A percentile compares a stretch with the other conserved stretches of the same genome.
These are phyloP conservation scores for Sarcophaga caerulescens DNA, from an alignment of 2,888 invertebrate species.

Conservation along the genomic window DNA sequence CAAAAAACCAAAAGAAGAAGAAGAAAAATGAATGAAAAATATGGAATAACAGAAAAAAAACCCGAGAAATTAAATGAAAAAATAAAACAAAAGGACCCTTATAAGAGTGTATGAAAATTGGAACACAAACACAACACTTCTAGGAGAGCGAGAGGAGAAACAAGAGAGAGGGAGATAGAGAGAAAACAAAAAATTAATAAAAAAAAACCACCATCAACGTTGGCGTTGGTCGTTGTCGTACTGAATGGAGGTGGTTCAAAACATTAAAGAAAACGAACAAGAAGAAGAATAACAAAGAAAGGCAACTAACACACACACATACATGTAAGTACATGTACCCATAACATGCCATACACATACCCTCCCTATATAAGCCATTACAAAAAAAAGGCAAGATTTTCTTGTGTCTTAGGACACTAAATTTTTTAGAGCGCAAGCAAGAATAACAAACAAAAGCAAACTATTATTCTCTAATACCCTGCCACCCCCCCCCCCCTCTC, in stretches of 20 bases:
- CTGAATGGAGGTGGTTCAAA: conserved; percentile 44
- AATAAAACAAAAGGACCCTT: conserved; percentile 57
- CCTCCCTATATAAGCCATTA: background rate
- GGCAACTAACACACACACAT: conserved; percentile 37
- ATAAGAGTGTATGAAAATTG: conserved; percentile 51
- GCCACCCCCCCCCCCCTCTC: background rate
- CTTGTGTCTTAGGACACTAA: too few relatives aligned
- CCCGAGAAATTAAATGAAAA: conserved; percentile 49
- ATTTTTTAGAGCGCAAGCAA: background rate
- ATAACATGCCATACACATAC: background rate
- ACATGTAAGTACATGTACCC: background rate
- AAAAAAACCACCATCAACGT: conserved; percentile 29
- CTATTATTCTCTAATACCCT: conserved; percentile 16
- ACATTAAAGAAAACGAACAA: conserved; percentile 40
- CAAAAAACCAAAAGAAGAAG: conserved; percentile 14
- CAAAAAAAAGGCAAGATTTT: background rate
- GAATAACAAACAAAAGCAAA: conserved; percentile 44
- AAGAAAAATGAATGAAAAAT: background rate
- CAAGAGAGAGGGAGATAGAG: background rate
- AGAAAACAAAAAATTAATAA: background rate
- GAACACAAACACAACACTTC: conserved; percentile 61
- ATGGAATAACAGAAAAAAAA: conserved; percentile 10
- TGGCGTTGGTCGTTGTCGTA: conserved; percentile 14
- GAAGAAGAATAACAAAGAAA: conserved; percentile 46
- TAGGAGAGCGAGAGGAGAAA: too few relatives aligned